A percentile compares a stretch with the other conserved stretches of the same genome.
phyloP scores from a whole-genome alignment of 2,888 invertebrate species.

The Pristionchus maxplancki region DNA sequence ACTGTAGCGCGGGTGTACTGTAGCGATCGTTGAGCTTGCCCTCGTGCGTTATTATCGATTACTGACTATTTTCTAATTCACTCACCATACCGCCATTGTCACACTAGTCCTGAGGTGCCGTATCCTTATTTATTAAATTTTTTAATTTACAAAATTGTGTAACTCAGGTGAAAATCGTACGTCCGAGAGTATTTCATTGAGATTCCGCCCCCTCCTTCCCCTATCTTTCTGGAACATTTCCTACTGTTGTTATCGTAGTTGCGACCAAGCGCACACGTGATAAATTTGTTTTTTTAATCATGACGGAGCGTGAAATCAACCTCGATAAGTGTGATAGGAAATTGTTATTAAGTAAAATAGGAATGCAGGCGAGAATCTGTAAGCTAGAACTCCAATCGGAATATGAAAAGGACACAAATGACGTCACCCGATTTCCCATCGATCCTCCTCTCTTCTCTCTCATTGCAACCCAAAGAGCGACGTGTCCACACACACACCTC shows the following conservation, averaged over 20 bases:
- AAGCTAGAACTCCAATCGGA: too few relatives aligned
- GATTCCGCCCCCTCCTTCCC: neutral
- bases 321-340: too few relatives aligned
- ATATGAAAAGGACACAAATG: neutral
- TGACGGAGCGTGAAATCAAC: too few relatives aligned
- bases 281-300: neutral
- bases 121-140: neutral
- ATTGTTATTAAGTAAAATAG: too few relatives aligned
- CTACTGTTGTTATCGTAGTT: slow-evolving; percentile 1
- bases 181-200: slow-evolving; percentile 38
- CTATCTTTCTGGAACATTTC: slow-evolving; percentile 22
- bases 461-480: neutral
- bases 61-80: neutral
- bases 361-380: too few relatives aligned
- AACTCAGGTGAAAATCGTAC: slow-evolving; percentile 8
- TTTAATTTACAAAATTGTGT: neutral
- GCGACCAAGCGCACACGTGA: neutral
- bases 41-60: neutral
- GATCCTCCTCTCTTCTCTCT: neutral
- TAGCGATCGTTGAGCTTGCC: slow-evolving; percentile 43
- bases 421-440: slow-evolving; percentile 16
- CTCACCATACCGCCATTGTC: slow-evolving; percentile 1
- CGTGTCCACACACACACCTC: slow-evolving; percentile 8
- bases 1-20: neutral
- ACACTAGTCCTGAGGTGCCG: slow-evolving; percentile 39